These are phyloP conservation scores for Netelia virgata DNA, from an alignment of 2,888 invertebrate genomes.

Conservation along the genomic window DNA sequence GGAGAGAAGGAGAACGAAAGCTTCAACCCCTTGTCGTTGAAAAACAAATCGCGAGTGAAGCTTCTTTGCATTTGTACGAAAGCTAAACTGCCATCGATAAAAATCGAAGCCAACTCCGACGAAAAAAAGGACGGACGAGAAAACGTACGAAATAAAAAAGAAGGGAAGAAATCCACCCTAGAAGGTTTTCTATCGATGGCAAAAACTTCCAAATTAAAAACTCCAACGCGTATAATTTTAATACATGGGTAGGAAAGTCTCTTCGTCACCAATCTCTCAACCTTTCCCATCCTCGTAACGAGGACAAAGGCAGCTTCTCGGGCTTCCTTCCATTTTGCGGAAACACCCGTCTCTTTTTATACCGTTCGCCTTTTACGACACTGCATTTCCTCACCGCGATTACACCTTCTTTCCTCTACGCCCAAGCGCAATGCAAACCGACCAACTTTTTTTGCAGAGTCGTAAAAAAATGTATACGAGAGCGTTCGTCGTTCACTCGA, in stretches of 20 bases:
- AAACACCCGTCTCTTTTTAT: constrained; percentile 65
- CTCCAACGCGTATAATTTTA: not conserved
- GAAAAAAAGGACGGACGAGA: not conserved
- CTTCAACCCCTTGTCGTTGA: constrained; percentile 23
- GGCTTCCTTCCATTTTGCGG: constrained; percentile 41
- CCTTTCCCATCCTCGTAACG: constrained; percentile 12
- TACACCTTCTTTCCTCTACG: constrained; percentile 47
- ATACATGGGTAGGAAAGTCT: constrained; percentile 15
- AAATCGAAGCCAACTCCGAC: constrained; percentile 39
- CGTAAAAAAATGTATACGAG: not conserved
- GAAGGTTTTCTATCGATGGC: not conserved
- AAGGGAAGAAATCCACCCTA: not conserved
- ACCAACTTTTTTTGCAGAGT: not conserved
- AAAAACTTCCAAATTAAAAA: constrained; percentile 34
- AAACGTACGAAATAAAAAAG: not conserved
- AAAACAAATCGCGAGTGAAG: constrained; percentile 40
- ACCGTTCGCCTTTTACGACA: constrained; percentile 64
- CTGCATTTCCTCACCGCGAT: constrained; percentile 46
- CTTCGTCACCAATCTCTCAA: constrained; percentile 16
- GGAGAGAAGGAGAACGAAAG: constrained; percentile 1
- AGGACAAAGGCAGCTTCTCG: constrained; percentile 13
- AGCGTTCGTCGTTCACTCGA: not conserved
- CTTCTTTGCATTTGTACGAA: constrained; percentile 22
- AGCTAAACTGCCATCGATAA: constrained; percentile 43
- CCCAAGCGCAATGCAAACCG: constrained; percentile 36